phyloP scores from a whole-genome alignment of 1,140 invertebrate genomes.

The Euwallacea fornicatus region DNA sequence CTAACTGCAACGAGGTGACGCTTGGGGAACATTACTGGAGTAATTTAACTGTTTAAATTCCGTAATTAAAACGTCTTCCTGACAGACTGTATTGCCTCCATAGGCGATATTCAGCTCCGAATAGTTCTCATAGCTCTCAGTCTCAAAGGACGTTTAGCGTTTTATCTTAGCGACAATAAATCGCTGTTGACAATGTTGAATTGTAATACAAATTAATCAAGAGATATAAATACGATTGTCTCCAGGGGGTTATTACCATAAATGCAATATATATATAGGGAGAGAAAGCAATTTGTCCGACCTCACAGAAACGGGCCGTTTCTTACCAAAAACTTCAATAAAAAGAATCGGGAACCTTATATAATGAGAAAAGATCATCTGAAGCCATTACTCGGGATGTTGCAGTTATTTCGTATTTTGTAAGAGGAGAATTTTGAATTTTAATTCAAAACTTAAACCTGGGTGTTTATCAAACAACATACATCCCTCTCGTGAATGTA shows the following conservation, averaged over 20 bases:
- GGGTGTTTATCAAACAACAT: too few species aligned
- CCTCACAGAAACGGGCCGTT: neutral
- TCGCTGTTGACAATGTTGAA: neutral
- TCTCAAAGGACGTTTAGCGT: neutral
- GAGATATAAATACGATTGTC: neutral
- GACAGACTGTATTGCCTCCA: constrained; percentile 15
- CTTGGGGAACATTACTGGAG: constrained; percentile 4
- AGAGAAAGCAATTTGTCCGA: constrained; percentile 9
- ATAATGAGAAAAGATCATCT: neutral
- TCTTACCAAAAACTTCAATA: constrained; percentile 6
- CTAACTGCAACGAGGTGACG: constrained; percentile 11
- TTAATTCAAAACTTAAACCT: too few species aligned
- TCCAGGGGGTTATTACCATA: neutral
- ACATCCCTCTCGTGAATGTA: too few species aligned
- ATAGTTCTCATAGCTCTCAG: neutral
- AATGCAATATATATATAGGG: neutral
- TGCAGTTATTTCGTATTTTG: neutral
- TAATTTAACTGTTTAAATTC: constrained; percentile 29
- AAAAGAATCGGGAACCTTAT: neutral
- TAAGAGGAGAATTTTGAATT: neutral
- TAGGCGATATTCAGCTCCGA: neutral
- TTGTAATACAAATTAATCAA: constrained; percentile 2
- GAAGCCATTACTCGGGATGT: neutral
- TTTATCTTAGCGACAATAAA: neutral
- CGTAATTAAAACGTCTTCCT: constrained; percentile 23